Conservation (phyloP, 2,888 invertebrate species). For the Sesia apiformis region DNA sequence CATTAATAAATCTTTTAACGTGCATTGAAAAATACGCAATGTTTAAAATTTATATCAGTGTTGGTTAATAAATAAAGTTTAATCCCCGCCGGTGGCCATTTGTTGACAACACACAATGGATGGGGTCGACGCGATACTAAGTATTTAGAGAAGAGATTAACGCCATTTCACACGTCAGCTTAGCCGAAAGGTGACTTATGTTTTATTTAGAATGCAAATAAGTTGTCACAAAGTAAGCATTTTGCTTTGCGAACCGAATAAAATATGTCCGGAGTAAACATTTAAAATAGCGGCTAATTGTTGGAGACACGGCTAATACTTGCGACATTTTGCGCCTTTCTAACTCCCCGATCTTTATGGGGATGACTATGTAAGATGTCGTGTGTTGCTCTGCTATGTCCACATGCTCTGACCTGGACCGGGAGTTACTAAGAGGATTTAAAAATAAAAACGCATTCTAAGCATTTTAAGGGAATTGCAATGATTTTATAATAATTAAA, state of each 20-base stretch:
- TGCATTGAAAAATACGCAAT: too few species aligned
- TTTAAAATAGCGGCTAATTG: background rate
- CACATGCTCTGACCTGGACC: too few species aligned
- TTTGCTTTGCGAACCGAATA: background rate
- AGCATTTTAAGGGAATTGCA: too few species aligned
- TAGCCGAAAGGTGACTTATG: slow-evolving; percentile 37
- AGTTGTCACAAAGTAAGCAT: background rate
- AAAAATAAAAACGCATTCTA: too few species aligned
- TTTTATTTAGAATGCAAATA: slow-evolving; percentile 37
- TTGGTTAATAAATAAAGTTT: slow-evolving; percentile 3
- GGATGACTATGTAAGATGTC: too few species aligned
- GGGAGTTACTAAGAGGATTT: too few species aligned
- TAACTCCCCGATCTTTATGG: too few species aligned
- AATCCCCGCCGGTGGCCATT: slow-evolving; percentile 20
- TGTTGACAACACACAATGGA: slow-evolving; percentile 18
- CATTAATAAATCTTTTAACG: too few species aligned
- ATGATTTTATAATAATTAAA: too few species aligned
- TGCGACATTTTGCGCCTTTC: too few species aligned
- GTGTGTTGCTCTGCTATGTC: too few species aligned
- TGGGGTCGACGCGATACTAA: slow-evolving; percentile 24
- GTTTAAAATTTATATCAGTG: background rate
- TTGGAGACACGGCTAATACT: too few species aligned
- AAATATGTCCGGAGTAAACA: slow-evolving; percentile 1
- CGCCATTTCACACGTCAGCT: slow-evolving; percentile 55
- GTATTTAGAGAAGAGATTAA: slow-evolving; percentile 54